Base-by-base conservation (phyloP, 1,140 invertebrate species). In the Conus betulinus region DNA sequence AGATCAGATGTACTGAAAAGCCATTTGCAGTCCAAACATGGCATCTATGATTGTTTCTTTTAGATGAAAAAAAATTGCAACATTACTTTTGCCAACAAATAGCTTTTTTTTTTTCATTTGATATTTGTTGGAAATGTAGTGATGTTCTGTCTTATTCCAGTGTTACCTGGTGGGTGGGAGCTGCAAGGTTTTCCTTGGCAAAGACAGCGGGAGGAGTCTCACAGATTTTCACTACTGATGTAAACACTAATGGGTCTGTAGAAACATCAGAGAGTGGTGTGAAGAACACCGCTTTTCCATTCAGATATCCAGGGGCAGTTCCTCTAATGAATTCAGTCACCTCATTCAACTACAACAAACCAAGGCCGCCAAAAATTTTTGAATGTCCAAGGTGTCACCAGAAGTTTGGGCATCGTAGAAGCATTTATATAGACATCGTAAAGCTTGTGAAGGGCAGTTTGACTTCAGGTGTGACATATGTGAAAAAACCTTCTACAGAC, bases 1-100 rank as follows among this genome's bases (percentile, higher is more conserved):
- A 39, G 89, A 39, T 84, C 87, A 79, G 89, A 90, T 88, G 89
- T 88, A 6, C 25, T 90, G 5, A 90, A 90, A 86, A 83, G 85
- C 23, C 89, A 90, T 60, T 63, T 90, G 84, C 67, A 87, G 52
- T 85, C 82, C 85, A 90, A 88, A 60, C 89, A 89, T 87, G 86
- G 85, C 17, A 87, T 85, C 5, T 23, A 57, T 88, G 53, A 78
- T 67, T 63, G n/a, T 88, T 88, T 87, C 20, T 27, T 84, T 53
- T 27, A 84, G 67, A n/a, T 71, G 23, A 71, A 23, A 71, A 63
- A 23, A 23, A 5, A 17, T 71, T 71, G 67, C 11, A 71, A 71
- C 15, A 13, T 11, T 71, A 6, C 20, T 71, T 20, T 13, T 71
- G 11, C 23, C 6, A 71, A 71, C 6, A 7, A 23, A 71, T 7